Evolutionary conservation across 1,140 invertebrate genomes (phyloP), one percentile per base, ranked within the genome.

Genomic region (Melanaphis sacchari): DNA sequence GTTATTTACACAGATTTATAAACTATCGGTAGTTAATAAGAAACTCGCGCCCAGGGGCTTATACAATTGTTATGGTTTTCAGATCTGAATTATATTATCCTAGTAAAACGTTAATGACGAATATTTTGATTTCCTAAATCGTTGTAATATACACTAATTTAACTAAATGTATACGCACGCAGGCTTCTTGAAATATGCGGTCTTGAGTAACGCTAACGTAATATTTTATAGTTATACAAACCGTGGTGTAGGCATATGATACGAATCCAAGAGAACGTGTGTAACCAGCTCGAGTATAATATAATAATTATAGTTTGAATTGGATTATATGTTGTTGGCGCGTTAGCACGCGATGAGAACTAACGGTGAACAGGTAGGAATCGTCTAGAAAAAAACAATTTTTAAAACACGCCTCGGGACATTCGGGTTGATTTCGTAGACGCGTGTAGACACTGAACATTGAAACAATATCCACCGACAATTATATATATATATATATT

Each of bases 331-430:
- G 66, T 46, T 76, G 38, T 91, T 36, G 90, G 54, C 41, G n/a
- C 43, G 38, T 82, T 46, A 24, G 41, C 90, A 49, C 43, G 91
- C 76, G 26, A 46, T 36, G 76, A 22, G n/a, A 81, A 92, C 49
- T 84, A 90, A 90, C 52, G 52, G 89, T 90, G 54, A 84, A 85
- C 81, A 46, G 46, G 11, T 92, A 24, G 89, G 40, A 92, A 92
- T 81, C 66, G 38, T 90, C 89, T 26, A 66, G 52, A 90, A 90
- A 41, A 66, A 66, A 90, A 41, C 21, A 26, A 31, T 41, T 66
- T 89, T 59, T 41, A 66, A 41, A 90, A 66, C 89, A 36, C 36
- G 89, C 89, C 49, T 89, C 8, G 22, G 22, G 46, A 89, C 46
- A 40, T 89, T 54, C 36, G 49, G 24, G 88, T 89, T 54, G 8